Evolutionary conservation across 2,888 invertebrate genomes (phyloP), one percentile per base, ranked within the genome.

Genomic region (Allygus modestus): DNA sequence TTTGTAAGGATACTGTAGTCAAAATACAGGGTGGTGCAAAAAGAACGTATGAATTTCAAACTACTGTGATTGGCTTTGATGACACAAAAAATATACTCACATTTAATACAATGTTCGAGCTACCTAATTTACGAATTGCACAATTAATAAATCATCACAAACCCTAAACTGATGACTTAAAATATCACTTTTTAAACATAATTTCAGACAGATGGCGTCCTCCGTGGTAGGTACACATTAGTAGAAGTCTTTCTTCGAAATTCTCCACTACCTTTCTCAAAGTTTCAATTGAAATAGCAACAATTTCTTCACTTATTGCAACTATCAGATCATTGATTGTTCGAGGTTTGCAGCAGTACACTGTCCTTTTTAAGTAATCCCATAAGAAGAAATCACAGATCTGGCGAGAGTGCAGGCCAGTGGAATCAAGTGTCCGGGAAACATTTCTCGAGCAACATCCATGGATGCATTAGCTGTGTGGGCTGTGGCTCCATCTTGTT

Each of bases 311-410:
- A 23, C 20, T 23, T 37, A 65, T 65, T 26, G 65, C 65, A 15
- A 1, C 65, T 41, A 41, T 73, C 20, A 73, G 33, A 1, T 81
- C 79, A 4, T 20, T 20, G 11, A 81, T n/a, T 9, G 54, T 81
- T 12, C 84, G 61, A 61, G 77, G 79, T 46, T 84, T 84, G 51
- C 23, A 7, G 20, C 20, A 15, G 43, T 41, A 81, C 1, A 81
- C 81, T 41, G 37, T 73, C 2, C 20, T 20, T 73, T 73, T 65
- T 15, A 84, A 58, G 77, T 79, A 79, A 4, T 20, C 84, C 84
- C 77, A 84, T 31, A 81, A 26, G 31, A 65, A 81, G 81, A 84
- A 15, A 58, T 37, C 81, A 65, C 26, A 81, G 84, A 51, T 82
- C 82, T n/a, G 69, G 71, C 11, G 41, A 82, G n/a, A 71, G 17